phyloP scores from a whole-genome alignment of 2,797 vertebrate species.

The Craterocephalus amniculus region DNA sequence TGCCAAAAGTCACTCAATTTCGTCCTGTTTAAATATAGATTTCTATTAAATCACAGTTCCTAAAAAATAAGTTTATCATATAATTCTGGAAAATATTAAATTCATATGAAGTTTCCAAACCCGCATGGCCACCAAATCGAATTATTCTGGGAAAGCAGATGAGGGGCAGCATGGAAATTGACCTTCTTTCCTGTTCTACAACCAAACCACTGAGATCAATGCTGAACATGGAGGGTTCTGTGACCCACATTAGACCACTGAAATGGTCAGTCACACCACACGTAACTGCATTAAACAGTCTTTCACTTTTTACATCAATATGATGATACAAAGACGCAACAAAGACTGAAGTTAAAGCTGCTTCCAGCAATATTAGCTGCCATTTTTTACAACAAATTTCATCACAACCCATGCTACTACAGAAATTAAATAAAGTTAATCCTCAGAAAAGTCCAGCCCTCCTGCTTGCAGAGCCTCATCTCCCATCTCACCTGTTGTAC shows the following conservation, averaged over 20 bases:
- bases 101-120: not conserved
- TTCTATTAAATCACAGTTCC: not conserved
- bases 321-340: not conserved
- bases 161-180: constrained; percentile 57
- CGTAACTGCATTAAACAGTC: not conserved
- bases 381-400: not conserved
- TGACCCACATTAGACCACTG: constrained; percentile 67
- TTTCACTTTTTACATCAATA: not conserved
- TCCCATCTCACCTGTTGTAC: constrained; percentile 70
- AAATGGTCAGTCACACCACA: constrained; percentile 22
- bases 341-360: not conserved
- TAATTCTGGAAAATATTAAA: constrained; percentile 1
- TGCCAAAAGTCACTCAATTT: constrained; percentile 8
- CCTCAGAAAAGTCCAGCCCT: constrained; percentile 5
- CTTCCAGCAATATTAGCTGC: not conserved
- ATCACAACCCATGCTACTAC: not conserved
- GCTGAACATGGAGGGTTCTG: constrained; percentile 45
- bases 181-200: constrained; percentile 68
- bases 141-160: constrained; percentile 54
- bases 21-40: not conserved
- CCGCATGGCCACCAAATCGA: constrained; percentile 23
- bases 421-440: not conserved
- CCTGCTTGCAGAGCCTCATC: constrained; percentile 25
- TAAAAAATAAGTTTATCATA: constrained; percentile 1
- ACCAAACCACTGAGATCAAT: constrained; percentile 71